Percentiles rank a stretch among this genome's conserved stretches.
These are phyloP conservation scores for Drosophila quadrilineata DNA, from an alignment of 1,140 invertebrate species.

Conservation along the genomic window DNA sequence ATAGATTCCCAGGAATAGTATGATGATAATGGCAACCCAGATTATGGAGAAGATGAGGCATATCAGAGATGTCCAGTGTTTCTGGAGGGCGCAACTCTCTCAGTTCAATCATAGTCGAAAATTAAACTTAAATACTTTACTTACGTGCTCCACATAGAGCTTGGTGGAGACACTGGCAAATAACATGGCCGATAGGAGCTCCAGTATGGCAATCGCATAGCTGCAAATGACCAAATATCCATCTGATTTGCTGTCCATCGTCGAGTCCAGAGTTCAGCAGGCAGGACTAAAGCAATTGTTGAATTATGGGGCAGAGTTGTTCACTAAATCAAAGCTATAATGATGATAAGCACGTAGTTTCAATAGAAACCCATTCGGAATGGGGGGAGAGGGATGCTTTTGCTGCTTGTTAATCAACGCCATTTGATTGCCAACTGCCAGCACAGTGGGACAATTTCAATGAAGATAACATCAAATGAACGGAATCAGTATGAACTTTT, in stretches of 20 bases:
- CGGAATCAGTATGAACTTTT: neutral
- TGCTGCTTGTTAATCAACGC: conserved; percentile 67
- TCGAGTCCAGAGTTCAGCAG: conserved; percentile 16
- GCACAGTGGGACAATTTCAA: conserved; percentile 28
- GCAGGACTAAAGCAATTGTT: conserved; percentile 43
- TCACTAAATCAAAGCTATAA: conserved; percentile 74
- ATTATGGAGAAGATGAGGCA: conserved; percentile 48
- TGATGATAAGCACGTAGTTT: conserved; percentile 73
- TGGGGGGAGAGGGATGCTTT: neutral
- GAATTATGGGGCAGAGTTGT: conserved; percentile 35
- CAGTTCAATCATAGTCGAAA: no score
- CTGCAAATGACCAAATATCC: conserved; percentile 65
- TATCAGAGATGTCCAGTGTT: conserved; percentile 39
- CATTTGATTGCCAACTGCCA: conserved; percentile 61
- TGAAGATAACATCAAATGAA: neutral
- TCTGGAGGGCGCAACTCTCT: conserved; percentile 16
- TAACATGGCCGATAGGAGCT: conserved; percentile 56
- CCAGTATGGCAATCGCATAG: conserved; percentile 57
- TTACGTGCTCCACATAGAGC: conserved; percentile 55
- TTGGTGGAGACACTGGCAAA: conserved; percentile 52
- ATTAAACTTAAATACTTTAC: neutral
- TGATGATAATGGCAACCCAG: conserved; percentile 47
- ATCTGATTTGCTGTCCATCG: conserved; percentile 27
- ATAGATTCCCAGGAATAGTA: conserved; percentile 37
- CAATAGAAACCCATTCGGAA: neutral